Percentiles rank a stretch among this genome's conserved stretches.
Conservation (phyloP, 2,113 vertebrate species). For the Callorhinus ursinus region DNA sequence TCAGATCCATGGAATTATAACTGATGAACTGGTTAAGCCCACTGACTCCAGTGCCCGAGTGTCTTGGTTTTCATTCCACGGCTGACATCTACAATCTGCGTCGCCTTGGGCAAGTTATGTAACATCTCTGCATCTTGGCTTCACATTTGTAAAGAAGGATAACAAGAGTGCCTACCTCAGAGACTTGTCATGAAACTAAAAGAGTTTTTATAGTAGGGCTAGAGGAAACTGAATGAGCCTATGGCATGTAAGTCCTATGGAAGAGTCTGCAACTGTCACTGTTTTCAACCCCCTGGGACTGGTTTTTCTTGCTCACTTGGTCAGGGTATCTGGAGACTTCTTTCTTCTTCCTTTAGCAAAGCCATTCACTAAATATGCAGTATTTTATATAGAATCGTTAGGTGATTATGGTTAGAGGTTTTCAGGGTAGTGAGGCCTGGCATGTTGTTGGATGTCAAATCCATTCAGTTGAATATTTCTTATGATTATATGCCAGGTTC, state of each 20-base stretch:
- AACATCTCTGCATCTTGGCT: neutral
- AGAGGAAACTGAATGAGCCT: neutral
- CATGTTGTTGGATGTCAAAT: neutral
- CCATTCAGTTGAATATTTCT: neutral
- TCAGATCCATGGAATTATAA: neutral
- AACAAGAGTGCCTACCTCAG: neutral
- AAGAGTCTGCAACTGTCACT: neutral
- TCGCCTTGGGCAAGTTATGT: neutral
- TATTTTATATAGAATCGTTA: neutral
- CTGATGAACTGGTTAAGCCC: neutral
- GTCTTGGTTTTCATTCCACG: neutral
- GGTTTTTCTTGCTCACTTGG: neutral
- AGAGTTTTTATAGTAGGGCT: neutral
- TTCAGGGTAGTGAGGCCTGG: neutral
- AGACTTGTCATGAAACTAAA: neutral
- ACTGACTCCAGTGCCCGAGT: neutral
- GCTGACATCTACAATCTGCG: neutral
- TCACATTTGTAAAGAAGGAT: neutral
- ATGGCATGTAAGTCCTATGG: neutral
- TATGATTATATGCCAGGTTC: neutral
- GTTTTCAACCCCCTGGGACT: rapidly evolving
- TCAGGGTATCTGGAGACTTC: neutral
- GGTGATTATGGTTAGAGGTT: neutral
- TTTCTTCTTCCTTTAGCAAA: neutral
- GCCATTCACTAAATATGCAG: neutral